Conservation (phyloP, 2,113 vertebrate genomes). For the Scalopus aquaticus region DNA sequence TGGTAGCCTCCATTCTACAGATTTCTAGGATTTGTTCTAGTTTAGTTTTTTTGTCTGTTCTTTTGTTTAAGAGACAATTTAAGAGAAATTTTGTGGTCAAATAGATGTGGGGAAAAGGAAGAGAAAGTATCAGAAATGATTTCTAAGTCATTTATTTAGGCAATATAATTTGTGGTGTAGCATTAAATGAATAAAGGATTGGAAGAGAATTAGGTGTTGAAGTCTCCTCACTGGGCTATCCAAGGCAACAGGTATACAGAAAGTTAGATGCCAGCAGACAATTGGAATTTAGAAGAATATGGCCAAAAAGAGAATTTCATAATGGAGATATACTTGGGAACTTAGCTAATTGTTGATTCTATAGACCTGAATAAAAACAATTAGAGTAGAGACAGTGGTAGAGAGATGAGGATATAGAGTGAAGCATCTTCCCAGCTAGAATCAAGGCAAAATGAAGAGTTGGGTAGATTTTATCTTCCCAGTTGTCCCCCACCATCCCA, state of each 20-base stretch:
- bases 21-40: too few relatives aligned
- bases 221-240: background rate
- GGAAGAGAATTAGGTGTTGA: background rate
- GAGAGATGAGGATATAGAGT: background rate
- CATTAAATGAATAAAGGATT: background rate
- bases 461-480: background rate
- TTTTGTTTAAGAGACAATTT: background rate
- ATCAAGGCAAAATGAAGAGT: background rate
- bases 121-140: background rate
- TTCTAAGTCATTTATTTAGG: background rate
- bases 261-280: background rate
- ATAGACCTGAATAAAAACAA: background rate
- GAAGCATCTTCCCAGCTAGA: background rate
- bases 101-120: background rate
- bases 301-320: background rate
- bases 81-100: background rate
- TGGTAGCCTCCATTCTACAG: too few relatives aligned
- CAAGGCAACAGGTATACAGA: background rate
- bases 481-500: too few relatives aligned
- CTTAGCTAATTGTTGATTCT: background rate
- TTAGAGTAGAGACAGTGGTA: background rate
- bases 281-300: background rate
- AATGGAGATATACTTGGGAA: background rate
- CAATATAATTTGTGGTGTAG: background rate
- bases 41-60: too few relatives aligned